Base-by-base conservation (phyloP, 2,113 vertebrate species). In the Peromyscus maniculatus region DNA sequence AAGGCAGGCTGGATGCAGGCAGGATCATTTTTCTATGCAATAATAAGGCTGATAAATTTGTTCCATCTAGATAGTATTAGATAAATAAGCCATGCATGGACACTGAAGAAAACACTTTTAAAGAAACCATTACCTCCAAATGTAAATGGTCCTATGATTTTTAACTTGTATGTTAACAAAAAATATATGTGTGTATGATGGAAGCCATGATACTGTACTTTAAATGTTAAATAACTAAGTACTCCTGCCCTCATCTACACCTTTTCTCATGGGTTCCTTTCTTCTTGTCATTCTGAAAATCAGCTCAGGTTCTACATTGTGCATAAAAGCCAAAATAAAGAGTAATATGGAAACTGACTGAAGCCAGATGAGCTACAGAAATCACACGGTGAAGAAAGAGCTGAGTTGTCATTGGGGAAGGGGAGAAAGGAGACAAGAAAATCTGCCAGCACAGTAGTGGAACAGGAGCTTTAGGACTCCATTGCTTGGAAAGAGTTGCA, bases 121-220 rank as follows among this genome's bases (percentile, higher is more conserved):
- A 94, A 43, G 28, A 96, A 12, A 31, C 16, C 21, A 74, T n/a
- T 83, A 10, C 36, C 49, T 90, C 13, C 19, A 55, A 89, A 46
- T 24, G 15, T 87, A 57, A 88, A 4, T 69, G 49, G 72, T 78
- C 19, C 15, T 62, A 78, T 74, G 43, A 90, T 69, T 91, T 74
- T 75, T 93, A 78, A 39, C 28, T 96, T 89, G n/a, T 15, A 78
- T 36, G 71, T 74, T 59, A 55, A 24, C 74, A 90, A 36, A 36
- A 16, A 5, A 19, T 21, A 62, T 28, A 80, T 7, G 49, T 43
- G 75, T 74, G 39, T 93, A 26, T 12, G 7, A 69, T 15, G 21
- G 26, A 77, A 93, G 9, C 13, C 39, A 89, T 66, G 24, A 66
- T 22, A 62, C 28, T 71, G 16, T 28, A 33, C 72, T 80, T 80